Evolutionary conservation across 2,797 vertebrate genomes (phyloP).

Genomic region (Leontocebus nigricollis): DNA sequence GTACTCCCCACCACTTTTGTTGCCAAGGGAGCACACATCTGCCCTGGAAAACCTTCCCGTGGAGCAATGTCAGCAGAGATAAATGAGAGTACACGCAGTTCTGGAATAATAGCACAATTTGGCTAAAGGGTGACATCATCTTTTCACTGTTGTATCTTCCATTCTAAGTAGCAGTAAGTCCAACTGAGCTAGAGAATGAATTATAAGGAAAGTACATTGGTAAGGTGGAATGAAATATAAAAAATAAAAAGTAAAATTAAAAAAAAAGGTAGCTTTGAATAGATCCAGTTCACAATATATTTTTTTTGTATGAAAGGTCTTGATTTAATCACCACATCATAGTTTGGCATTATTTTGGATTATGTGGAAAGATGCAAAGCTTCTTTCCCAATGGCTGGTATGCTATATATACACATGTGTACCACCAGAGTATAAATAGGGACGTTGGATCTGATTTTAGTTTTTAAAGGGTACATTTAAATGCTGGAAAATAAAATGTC

Average conservation of each 20-base stretch:
- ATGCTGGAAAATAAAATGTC: constrained; percentile 55
- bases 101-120: constrained; percentile 61
- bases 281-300: not conserved
- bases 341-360: constrained; percentile 39
- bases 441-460: constrained; percentile 57
- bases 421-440: constrained; percentile 30
- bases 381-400: constrained; percentile 24
- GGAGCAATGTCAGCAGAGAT: constrained; percentile 56
- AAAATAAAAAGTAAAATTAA: constrained; percentile 58
- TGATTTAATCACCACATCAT: constrained; percentile 45
- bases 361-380: constrained; percentile 28
- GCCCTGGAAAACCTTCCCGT: constrained; percentile 69
- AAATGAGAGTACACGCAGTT: constrained; percentile 66
- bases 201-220: not conserved
- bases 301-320: constrained; percentile 49
- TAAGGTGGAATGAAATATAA: constrained; percentile 57
- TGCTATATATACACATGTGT: not conserved
- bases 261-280: constrained; percentile 35
- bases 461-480: constrained; percentile 57
- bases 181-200: constrained; percentile 55
- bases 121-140: constrained; percentile 66
- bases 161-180: constrained; percentile 47
- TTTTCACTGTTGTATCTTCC: constrained; percentile 51
- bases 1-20: constrained; percentile 62
- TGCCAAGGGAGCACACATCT: constrained; percentile 73